Conservation (phyloP, 2,888 invertebrate species). For the Drosophila histrio region DNA sequence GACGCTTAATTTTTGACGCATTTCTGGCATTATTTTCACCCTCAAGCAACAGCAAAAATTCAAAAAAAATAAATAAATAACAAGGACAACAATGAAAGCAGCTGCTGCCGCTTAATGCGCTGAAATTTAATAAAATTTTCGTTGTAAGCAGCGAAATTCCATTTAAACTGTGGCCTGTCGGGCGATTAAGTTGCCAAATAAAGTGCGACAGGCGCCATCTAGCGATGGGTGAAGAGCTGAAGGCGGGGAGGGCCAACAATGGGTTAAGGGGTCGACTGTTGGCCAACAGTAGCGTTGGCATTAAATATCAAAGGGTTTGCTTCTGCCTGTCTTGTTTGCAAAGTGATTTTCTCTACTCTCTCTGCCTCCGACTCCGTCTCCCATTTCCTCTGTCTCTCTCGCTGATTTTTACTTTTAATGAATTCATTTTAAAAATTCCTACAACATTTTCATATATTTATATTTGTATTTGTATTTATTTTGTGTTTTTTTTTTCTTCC, state of each 20-base stretch:
- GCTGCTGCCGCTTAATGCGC: slow-evolving; percentile 61
- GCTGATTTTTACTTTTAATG: slow-evolving; percentile 77
- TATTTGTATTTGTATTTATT: slow-evolving; percentile 6
- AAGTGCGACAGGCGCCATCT: slow-evolving; percentile 59
- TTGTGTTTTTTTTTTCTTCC: neutral
- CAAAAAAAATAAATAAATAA: slow-evolving; percentile 8
- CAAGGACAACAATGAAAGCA: slow-evolving; percentile 45
- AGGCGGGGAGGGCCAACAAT: slow-evolving; percentile 32
- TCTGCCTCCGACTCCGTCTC: neutral
- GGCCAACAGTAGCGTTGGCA: slow-evolving; percentile 41
- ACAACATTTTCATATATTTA: slow-evolving; percentile 27
- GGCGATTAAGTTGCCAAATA: slow-evolving; percentile 79
- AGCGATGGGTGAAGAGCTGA: neutral
- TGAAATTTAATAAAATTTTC: slow-evolving; percentile 76
- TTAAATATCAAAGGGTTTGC: slow-evolving; percentile 76
- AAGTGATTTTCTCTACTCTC: slow-evolving; percentile 57
- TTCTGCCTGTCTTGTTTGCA: slow-evolving; percentile 57
- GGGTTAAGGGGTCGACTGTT: slow-evolving; percentile 49
- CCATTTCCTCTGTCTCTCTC: neutral
- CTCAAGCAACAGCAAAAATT: slow-evolving; percentile 19
- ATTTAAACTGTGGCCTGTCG: slow-evolving; percentile 74
- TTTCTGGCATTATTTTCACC: slow-evolving; percentile 63
- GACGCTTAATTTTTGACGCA: slow-evolving; percentile 60
- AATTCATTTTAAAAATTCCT: slow-evolving; percentile 73
- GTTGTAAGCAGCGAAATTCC: slow-evolving; percentile 57